Percentiles rank a stretch among this genome's conserved stretches.
phyloP scores from a whole-genome alignment of 1,140 invertebrate species.

The Microvelia longipes region DNA sequence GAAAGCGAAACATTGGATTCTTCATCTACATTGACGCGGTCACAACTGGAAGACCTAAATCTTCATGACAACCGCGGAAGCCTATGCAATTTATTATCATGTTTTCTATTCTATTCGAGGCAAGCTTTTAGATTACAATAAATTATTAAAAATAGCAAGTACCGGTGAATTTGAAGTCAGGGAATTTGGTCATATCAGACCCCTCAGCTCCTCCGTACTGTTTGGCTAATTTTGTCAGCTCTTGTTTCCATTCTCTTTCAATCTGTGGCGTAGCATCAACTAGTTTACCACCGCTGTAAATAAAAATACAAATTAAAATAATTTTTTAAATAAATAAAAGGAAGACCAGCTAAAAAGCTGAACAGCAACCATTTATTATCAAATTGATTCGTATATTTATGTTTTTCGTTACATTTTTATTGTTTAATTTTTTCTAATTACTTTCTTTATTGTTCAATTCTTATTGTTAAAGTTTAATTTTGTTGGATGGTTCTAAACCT shows the following conservation, averaged over 20 bases:
- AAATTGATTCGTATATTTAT: no score
- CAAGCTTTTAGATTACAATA: not conserved
- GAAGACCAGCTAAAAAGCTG: not conserved
- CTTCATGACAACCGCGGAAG: no score
- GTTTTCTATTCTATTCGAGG: not conserved
- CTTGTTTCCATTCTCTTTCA: constrained; percentile 52
- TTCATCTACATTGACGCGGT: no score
- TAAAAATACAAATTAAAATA: constrained; percentile 2
- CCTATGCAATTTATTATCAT: no score
- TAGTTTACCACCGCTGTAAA: constrained; percentile 57
- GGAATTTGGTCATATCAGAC: constrained; percentile 76
- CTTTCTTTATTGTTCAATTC: no score
- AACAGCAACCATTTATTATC: not conserved
- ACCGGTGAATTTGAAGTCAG: constrained; percentile 31
- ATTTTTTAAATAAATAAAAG: not conserved
- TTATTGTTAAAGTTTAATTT: no score
- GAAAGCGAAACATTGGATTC: no score
- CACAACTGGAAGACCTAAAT: no score
- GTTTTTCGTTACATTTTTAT: no score
- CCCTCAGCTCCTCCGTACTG: constrained; percentile 58
- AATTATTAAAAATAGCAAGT: constrained; percentile 4
- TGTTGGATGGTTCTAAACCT: no score
- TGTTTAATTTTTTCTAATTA: no score
- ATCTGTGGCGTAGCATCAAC: constrained; percentile 63
- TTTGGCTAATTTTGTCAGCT: constrained; percentile 62